A percentile compares a stretch with the other conserved stretches of the same genome.
phyloP scores from a whole-genome alignment of 1,140 invertebrate genomes.

The Achroia grisella region DNA sequence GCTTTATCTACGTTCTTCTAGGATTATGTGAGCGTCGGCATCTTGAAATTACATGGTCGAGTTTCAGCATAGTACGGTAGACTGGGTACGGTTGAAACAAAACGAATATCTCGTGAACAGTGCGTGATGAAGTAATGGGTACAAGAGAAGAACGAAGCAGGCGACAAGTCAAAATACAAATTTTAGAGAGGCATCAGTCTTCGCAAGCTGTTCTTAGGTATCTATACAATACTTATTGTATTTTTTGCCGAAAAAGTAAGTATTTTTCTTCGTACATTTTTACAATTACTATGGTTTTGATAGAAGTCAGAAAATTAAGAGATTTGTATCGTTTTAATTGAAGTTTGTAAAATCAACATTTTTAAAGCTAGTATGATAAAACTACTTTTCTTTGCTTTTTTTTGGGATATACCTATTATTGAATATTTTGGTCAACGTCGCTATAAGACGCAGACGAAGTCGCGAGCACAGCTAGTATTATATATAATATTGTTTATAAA shows the following conservation, averaged over 20 bases:
- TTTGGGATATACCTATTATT: too few relatives aligned
- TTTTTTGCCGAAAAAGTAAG: constrained; percentile 13
- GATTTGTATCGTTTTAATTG: constrained; percentile 5
- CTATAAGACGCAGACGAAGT: too few relatives aligned
- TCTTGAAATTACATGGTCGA: too few relatives aligned
- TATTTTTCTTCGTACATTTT: constrained; percentile 15
- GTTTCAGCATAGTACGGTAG: too few relatives aligned
- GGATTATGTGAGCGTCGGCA: too few relatives aligned
- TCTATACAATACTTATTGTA: constrained; percentile 11
- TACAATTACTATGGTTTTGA: constrained; percentile 13
- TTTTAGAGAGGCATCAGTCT: constrained; percentile 10
- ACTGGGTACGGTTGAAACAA: constrained; percentile 20
- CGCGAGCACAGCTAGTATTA: too few relatives aligned
- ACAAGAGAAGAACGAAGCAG: constrained; percentile 17
- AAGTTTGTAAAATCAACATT: constrained; percentile 9
- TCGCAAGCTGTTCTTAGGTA: constrained; percentile 7
- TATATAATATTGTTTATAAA: too few relatives aligned
- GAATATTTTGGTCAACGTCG: too few relatives aligned
- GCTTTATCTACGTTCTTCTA: too few relatives aligned
- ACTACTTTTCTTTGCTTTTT: too few relatives aligned
- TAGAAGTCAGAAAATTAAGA: constrained; percentile 8
- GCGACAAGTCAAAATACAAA: constrained; percentile 16
- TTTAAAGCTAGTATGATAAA: too few relatives aligned
- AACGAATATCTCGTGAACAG: constrained; percentile 7
- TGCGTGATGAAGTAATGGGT: constrained; percentile 6